Evolutionary conservation across 2,888 invertebrate species (phyloP).

Genomic region (Hirtodrosophila cameraria): DNA sequence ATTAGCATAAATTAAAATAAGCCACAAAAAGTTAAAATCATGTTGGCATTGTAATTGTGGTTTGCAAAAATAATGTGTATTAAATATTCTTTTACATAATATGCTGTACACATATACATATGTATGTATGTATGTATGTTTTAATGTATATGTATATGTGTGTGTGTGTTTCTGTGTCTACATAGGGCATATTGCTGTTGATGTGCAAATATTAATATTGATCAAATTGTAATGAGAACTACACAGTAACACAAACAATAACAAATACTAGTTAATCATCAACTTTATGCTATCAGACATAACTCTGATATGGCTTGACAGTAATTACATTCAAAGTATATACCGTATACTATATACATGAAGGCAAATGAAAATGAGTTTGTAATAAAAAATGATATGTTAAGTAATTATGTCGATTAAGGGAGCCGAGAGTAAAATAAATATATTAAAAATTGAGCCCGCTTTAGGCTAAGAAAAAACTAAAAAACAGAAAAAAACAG

Average conservation of each 20-base stretch:
- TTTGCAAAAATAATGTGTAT: slow-evolving; percentile 17
- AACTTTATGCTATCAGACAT: slow-evolving; percentile 9
- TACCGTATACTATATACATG: slow-evolving; percentile 16
- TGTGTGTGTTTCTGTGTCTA: slow-evolving; percentile 28
- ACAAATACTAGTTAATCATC: slow-evolving; percentile 14
- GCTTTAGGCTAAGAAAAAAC: slow-evolving; percentile 51
- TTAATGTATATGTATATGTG: too few species aligned
- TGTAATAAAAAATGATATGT: slow-evolving; percentile 69
- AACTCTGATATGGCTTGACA: slow-evolving; percentile 40
- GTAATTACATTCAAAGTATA: slow-evolving; percentile 38
- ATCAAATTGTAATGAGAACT: slow-evolving; percentile 40
- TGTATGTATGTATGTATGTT: slow-evolving; percentile 19
- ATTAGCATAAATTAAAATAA: slow-evolving; percentile 71
- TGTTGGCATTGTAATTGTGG: slow-evolving; percentile 33
- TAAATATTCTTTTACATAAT: slow-evolving; percentile 25
- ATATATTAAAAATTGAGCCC: slow-evolving; percentile 30
- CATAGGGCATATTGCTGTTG: slow-evolving; percentile 47
- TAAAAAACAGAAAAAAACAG: slow-evolving; percentile 13
- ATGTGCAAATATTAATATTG: slow-evolving; percentile 49
- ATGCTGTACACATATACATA: not conserved
- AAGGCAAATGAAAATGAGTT: slow-evolving; percentile 48
- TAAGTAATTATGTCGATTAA: slow-evolving; percentile 58
- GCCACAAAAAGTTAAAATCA: slow-evolving; percentile 41
- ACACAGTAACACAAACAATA: slow-evolving; percentile 16
- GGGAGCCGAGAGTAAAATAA: slow-evolving; percentile 16